Base-by-base conservation (phyloP, 1,140 invertebrate genomes). In the Dolichoris vasculosae region DNA sequence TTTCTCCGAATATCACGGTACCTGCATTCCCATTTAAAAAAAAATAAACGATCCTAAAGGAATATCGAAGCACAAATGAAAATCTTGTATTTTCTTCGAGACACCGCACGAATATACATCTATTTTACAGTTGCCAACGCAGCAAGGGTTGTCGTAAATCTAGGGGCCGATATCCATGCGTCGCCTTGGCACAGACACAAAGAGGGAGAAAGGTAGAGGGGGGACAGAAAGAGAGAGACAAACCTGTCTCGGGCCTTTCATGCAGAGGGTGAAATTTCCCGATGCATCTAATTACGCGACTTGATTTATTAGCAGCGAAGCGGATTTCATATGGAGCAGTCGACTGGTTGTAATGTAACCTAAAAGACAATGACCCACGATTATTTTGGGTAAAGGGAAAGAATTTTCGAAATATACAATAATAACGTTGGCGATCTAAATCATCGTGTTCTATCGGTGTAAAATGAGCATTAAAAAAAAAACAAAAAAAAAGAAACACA, bases 251-350 rank as follows among this genome's bases (percentile, higher is more conserved):
- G 20, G n/a, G 79, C 69, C 86, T 82, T 87, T 85, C 64, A 78
- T 23, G 11, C 2, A 11, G 43, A 26, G 71, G 80, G 55, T 23
- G 48, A 76, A 43, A 86, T 86, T 88, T 82, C 55, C 48, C 63
- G 69, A 80, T 81, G 73, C 84, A 79, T 87, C 82, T 88, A 88
- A 88, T 88, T 87, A 87, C 83, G 63, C 83, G 26, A 11, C 69
- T 67, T 88, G 87, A 89, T 89, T 89, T 89, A 89, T 89, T 81
- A 77, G 59, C 82, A 81, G 69, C 82, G 76, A 86, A 87, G 63
- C 78, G 82, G 76, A 75, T 87, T 86, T 81, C 71, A 51, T 20
- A 11, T 38, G 32, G n/a, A 30, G 8, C 2, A 32, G 26, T 71
- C 0, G 26, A 63, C 9, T 15, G 9, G 59, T 46, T 38, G 8